These are phyloP conservation scores for Lacerta agilis DNA, from an alignment of 2,797 vertebrate genomes.

Conservation along the genomic window DNA sequence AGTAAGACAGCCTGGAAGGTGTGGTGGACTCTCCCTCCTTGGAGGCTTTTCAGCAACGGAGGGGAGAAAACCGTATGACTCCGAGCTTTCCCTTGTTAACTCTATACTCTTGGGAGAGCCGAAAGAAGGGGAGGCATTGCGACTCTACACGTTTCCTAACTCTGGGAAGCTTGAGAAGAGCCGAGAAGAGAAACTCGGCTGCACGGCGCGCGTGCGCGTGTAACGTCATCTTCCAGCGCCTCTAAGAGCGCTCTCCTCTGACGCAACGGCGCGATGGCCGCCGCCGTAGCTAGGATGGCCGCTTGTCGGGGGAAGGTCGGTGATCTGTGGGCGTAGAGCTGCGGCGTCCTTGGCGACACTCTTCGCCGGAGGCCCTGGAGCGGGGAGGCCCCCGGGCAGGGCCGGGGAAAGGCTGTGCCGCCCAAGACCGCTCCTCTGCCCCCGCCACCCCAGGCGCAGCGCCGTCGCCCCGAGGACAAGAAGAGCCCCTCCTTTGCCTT, in stretches of 20 bases:
- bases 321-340: background rate
- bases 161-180: background rate
- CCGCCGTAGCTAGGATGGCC: background rate
- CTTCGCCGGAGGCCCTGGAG: background rate
- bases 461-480: too few relatives aligned
- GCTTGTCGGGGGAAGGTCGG: conserved; percentile 2
- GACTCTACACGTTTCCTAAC: background rate
- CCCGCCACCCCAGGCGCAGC: too few relatives aligned
- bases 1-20: too few relatives aligned
- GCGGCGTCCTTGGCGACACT: background rate
- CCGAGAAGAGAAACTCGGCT: too few relatives aligned
- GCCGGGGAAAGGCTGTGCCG: background rate
- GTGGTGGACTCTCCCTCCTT: too few relatives aligned
- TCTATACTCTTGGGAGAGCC: too few relatives aligned
- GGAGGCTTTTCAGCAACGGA: too few relatives aligned
- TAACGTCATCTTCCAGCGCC: background rate
- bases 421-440: background rate
- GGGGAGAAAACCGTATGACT: too few relatives aligned
- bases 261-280: background rate
- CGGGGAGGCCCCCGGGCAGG: background rate
- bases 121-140: too few relatives aligned
- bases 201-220: too few relatives aligned
- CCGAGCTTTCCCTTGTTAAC: too few relatives aligned
- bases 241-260: background rate
- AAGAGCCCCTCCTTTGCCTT: too few relatives aligned